Conservation (phyloP, 2,888 invertebrate species). For the Trachelus tabidus region DNA sequence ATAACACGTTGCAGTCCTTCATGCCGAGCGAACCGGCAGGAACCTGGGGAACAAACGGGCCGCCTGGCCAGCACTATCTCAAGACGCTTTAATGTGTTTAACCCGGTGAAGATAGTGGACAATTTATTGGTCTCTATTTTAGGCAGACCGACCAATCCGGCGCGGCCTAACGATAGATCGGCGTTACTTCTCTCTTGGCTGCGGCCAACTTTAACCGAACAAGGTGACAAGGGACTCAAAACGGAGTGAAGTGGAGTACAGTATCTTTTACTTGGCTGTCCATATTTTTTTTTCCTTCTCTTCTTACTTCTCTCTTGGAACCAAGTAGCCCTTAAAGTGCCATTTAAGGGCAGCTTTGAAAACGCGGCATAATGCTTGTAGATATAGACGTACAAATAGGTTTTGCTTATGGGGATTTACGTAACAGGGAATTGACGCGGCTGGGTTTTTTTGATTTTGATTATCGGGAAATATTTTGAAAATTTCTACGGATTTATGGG, state of each 20-base stretch:
- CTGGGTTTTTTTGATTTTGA: not conserved
- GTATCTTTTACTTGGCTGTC: not conserved
- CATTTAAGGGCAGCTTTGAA: not conserved
- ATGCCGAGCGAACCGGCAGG: slow-evolving; percentile 32
- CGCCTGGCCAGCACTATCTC: slow-evolving; percentile 57
- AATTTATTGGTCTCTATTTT: slow-evolving; percentile 65
- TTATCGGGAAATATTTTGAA: not conserved
- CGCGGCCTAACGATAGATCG: not conserved
- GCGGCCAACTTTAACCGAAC: not conserved
- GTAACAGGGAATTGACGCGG: not conserved
- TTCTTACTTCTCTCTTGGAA: not conserved
- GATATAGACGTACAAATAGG: not conserved
- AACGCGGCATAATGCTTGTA: not conserved
- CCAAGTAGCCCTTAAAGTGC: not conserved
- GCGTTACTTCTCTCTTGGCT: not conserved
- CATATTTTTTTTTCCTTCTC: slow-evolving; percentile 19
- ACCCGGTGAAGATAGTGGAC: slow-evolving; percentile 62
- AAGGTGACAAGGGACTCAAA: not conserved
- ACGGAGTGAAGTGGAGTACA: not conserved
- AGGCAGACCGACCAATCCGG: slow-evolving; percentile 36
- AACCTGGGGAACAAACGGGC: slow-evolving; percentile 60
- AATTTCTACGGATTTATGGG: not conserved
- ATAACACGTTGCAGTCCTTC: slow-evolving; percentile 48
- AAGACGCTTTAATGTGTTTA: slow-evolving; percentile 65
- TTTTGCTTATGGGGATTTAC: not conserved